Evolutionary conservation across 2,888 invertebrate genomes (phyloP), one percentile per base, ranked within the genome.

Genomic region (Caenorhabditis sp.): DNA sequence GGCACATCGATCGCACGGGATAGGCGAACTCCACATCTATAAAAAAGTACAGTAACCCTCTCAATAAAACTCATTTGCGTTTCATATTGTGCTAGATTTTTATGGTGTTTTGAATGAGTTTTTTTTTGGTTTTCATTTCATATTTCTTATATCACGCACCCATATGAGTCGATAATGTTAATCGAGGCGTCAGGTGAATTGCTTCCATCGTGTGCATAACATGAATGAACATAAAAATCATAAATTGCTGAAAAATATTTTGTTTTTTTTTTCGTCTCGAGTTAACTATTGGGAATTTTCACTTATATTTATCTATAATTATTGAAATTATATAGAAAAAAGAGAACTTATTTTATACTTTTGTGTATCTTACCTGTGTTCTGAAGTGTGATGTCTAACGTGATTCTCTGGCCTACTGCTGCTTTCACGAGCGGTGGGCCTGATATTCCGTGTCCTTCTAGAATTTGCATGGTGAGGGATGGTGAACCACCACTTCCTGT

Each of bases 201-300:
- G 19, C 83, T 79, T 5, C 86, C 86, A 59, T 86, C 86, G 62
- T 86, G 85, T 26, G 86, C 86, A 62, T 82, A 80, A 66, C 86
- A 86, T n/a, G 84, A 84, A 68, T 87, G 85, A 0, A 86, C 85
- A 62, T 84, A 86, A 74, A 86, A 84, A 67, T 87, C 86, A 63
- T 84, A 86, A 60, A 85, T 85, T 5, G 85, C 86, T 86, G 69
- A 65, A 58, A 54, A 49, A 43, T 43, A 17, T 17, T 43, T 43
- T 10, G 5, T 43, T 3, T 10, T 10, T 10, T 31, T 31, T 31
- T 31, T 31, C 10, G 10, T 31, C 31, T 31, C 31, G n/a, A n/a
- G n/a, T n/a, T n/a, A n/a, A n/a, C n/a, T 31, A 4, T 31, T 43
- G 17, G 43, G 17, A 43, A 14, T 17, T 43, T 43, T 43, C 43